Conservation (phyloP, 2,888 invertebrate genomes). For the Drosophila kambysellisi region DNA sequence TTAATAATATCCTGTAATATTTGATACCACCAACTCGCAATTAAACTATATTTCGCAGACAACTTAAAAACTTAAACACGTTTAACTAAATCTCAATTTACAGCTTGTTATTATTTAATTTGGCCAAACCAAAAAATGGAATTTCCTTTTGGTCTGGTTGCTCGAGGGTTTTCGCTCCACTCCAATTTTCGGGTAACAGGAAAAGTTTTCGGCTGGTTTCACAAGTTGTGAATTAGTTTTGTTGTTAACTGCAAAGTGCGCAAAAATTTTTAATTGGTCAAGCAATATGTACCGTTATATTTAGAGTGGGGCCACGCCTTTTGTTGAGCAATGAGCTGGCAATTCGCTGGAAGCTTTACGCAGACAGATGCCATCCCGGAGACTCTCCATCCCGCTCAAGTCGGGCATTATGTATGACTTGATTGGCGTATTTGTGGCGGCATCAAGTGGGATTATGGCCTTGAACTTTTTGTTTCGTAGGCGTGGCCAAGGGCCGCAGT, state of each 20-base stretch:
- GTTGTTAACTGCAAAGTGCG: constrained; percentile 26
- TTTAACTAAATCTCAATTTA: constrained; percentile 70
- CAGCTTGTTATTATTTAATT: constrained; percentile 70
- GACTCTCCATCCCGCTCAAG: neutral
- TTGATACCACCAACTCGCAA: neutral
- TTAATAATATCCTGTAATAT: neutral
- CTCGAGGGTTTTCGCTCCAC: constrained; percentile 13
- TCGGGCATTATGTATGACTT: constrained; percentile 71
- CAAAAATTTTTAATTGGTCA: constrained; percentile 52
- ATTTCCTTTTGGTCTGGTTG: constrained; percentile 25
- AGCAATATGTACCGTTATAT: constrained; percentile 4
- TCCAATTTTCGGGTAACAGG: constrained; percentile 54
- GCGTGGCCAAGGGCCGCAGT: constrained; percentile 47
- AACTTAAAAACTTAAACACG: constrained; percentile 42
- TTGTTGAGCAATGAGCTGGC: constrained; percentile 40
- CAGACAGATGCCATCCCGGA: neutral
- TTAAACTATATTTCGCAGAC: neutral
- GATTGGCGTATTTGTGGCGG: constrained; percentile 76
- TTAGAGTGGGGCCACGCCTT: constrained; percentile 33
- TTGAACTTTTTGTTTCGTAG: constrained; percentile 66
- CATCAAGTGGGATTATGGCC: constrained; percentile 75
- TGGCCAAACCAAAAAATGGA: constrained; percentile 38
- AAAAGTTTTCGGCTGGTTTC: constrained; percentile 62
- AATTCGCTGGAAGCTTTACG: constrained; percentile 51
- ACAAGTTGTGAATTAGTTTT: constrained; percentile 50